Base-by-base conservation (phyloP, 2,797 vertebrate genomes). In the Poeciliopsis turneri region DNA sequence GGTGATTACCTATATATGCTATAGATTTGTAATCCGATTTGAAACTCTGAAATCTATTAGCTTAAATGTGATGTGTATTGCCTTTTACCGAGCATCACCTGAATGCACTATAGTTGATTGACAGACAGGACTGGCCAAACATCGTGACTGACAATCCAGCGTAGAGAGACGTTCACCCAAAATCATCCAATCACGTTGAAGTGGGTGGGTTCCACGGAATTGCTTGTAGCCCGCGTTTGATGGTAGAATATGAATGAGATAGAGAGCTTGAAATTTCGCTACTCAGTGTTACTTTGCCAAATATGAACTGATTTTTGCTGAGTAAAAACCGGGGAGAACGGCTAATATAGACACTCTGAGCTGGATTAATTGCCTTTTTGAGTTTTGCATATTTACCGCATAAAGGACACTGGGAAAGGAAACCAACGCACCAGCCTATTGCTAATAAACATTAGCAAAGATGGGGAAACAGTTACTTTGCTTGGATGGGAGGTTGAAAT, bases 361-460 rank as follows among this genome's bases (percentile, higher is more conserved):
- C 4, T 18, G 39, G 45, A 16, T 45, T 30, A 11, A 33, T 23
- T 30, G 12, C 25, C 4, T 8, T 33, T 4, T 1, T 51, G 9
- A 18, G 1, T 25, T 77, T 1, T 2, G 1, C 16, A 11, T 77
- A 25, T 20, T 68, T 61, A 5, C 7, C 12, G 23, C 20, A 5
- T 49, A 11, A 75, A 77, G 66, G 43, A 15, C 59, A n/a, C 43
- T 30, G 55, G 51, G n/a, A 61, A 45, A 53, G 49, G 33, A 9
- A 64, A 18, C 7, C 25, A 2, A 20, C 28, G 5, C 74, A 61
- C 28, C 45, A 51, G 23, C 39, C 78, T 23, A 18, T 25, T 68
- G 89, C 86, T 92, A 90, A 84, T 23, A 89, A 80, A 77, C 57
- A 75, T 89, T 91, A 93, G 89, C 91, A 91, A 28, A 88, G 89